Evolutionary conservation across 1,140 invertebrate species (phyloP), one percentile per base, ranked within the genome.

Genomic region (Charaxes varanes): DNA sequence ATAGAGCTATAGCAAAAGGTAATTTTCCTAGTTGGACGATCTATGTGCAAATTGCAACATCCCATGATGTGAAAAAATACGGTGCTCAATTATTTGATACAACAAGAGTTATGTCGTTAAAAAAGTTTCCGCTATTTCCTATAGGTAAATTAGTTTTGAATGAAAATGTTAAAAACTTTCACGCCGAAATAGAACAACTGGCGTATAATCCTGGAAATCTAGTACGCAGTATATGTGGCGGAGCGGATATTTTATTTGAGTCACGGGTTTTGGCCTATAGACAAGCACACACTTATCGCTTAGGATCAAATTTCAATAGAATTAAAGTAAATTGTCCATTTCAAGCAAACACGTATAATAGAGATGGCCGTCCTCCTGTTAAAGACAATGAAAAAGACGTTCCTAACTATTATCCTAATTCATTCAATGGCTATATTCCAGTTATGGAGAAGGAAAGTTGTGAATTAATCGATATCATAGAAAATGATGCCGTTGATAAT

Each of bases 391-490:
- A 91, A 85, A 90, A 83, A 54, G 92, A 92, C 28, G 91, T 91
- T 6, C 97, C 97, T 1, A 97, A 97, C 80, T 98, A 98, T 71
- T 97, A 89, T 84, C 97, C 97, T 0, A 98, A 98, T 78, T 96
- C 94, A 45, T 99, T 97, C 70, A 81, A 85, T 41, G 96, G 95
- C 0, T 93, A 95, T 0, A 69, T 87, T 11, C 87, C 88, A 24
- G 83, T 82, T 38, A 60, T 77, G 24, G 72, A 86, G 13, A 77
- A 84, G 22, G 69, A 84, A 34, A 62, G 67, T 7, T 61, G 85
- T 1, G 65, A 80, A 13, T 76, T 88, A 3, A 55, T 73, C 2
- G 86, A 87, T 38, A 69, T 84, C 38, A 68, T 84, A 10, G 66
- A 84, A 1, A 72, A 77, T 17, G 90, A 89, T 21, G 86, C 89